Conservation (phyloP, 2,888 invertebrate genomes). For the Eucriotettix oculatus region DNA sequence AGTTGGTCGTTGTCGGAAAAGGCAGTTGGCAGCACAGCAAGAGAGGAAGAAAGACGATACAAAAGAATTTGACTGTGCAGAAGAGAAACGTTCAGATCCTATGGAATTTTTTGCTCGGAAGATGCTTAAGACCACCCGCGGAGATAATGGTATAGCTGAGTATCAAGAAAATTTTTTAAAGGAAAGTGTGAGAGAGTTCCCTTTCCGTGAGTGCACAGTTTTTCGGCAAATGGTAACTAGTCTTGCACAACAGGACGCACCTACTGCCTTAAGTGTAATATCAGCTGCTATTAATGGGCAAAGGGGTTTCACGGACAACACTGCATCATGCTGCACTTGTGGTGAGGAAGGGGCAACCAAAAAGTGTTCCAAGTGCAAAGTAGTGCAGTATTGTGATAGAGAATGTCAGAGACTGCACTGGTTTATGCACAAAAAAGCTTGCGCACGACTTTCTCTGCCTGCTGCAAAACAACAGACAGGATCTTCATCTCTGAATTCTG, state of each 20-base stretch:
- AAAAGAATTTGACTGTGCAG: conserved; percentile 18
- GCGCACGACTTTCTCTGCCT: conserved; percentile 39
- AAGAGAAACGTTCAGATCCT: conserved; percentile 44
- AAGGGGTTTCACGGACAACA: conserved; percentile 50
- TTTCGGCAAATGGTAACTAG: conserved; percentile 73
- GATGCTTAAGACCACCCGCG: conserved; percentile 59
- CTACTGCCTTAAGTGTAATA: conserved; percentile 52
- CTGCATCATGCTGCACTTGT: conserved; percentile 63
- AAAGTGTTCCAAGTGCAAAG: conserved; percentile 89
- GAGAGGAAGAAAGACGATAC: conserved; percentile 17
- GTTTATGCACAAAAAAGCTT: conserved; percentile 80
- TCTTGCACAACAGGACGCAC: conserved; percentile 55
- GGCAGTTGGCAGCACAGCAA: conserved; percentile 37
- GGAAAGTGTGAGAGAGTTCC: conserved; percentile 78
- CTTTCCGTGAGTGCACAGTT: conserved; percentile 75
- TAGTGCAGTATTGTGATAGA: conserved; percentile 82
- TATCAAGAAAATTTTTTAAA: conserved; percentile 55
- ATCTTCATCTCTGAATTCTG: background rate
- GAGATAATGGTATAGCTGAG: conserved; percentile 36
- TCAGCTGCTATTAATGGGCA: conserved; percentile 77
- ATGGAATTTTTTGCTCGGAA: conserved; percentile 61
- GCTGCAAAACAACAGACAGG: background rate
- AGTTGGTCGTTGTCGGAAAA: conserved; percentile 49
- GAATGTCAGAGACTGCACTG: conserved; percentile 89
- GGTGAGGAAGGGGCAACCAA: conserved; percentile 79